These are phyloP conservation scores for Phanerotoma sp. DNA, from an alignment of 2,888 invertebrate species.

Conservation along the genomic window DNA sequence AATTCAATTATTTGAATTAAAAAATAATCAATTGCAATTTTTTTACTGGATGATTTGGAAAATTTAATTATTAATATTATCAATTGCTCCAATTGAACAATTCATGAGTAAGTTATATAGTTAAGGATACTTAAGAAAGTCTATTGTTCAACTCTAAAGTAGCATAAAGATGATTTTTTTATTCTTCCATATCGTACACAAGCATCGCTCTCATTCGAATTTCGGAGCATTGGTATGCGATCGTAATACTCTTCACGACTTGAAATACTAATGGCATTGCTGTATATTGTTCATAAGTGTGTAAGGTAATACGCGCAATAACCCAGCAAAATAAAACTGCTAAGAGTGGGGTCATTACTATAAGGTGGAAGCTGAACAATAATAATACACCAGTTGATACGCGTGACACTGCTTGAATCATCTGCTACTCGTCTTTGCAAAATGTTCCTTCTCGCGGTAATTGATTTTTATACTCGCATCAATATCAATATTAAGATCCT, in stretches of 20 bases:
- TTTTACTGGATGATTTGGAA: too few relatives aligned
- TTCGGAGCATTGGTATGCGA: slow-evolving; percentile 41
- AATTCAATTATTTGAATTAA: too few relatives aligned
- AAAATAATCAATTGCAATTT: too few relatives aligned
- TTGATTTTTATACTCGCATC: too few relatives aligned
- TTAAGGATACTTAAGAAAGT: too few relatives aligned
- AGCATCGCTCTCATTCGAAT: slow-evolving; percentile 34
- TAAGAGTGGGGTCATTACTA: slow-evolving; percentile 31
- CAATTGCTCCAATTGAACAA: too few relatives aligned
- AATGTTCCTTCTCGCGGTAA: slow-evolving; percentile 29
- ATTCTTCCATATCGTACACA: too few relatives aligned
- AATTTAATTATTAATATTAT: too few relatives aligned
- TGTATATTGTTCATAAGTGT: slow-evolving; percentile 22
- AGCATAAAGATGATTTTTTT: too few relatives aligned
- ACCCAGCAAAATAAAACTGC: slow-evolving; percentile 21
- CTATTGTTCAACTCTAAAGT: too few relatives aligned
- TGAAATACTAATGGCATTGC: slow-evolving; percentile 41
- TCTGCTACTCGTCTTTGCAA: slow-evolving; percentile 16
- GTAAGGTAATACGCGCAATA: slow-evolving; percentile 33
- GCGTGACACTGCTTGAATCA: background rate
- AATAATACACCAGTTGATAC: slow-evolving; percentile 25
- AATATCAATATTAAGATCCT: too few relatives aligned
- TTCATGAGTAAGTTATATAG: too few relatives aligned
- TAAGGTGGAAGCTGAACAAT: slow-evolving; percentile 26
- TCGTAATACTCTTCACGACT: slow-evolving; percentile 31